Evolutionary conservation across 2,888 invertebrate species (phyloP).

Genomic region (Nemapogon koenigi): DNA sequence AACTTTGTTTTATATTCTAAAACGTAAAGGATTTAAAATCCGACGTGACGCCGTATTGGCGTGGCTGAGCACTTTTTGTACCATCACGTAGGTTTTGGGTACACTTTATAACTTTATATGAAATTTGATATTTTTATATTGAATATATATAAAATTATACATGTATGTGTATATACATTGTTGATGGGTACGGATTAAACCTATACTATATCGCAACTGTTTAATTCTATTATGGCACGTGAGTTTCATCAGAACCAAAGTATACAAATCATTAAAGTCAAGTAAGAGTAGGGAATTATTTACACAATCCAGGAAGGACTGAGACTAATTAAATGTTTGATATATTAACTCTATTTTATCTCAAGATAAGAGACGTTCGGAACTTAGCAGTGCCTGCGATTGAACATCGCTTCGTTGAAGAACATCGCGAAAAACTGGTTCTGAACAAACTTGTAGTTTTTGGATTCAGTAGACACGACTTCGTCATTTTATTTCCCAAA

Average conservation of each 20-base stretch:
- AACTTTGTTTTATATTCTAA: slow-evolving; percentile 58
- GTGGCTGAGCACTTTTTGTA: slow-evolving; percentile 54
- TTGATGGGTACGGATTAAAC: slow-evolving; percentile 61
- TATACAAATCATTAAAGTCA: slow-evolving; percentile 64
- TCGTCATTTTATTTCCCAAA: slow-evolving; percentile 26
- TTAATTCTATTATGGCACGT: slow-evolving; percentile 64
- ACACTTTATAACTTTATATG: slow-evolving; percentile 66
- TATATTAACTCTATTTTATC: slow-evolving; percentile 63
- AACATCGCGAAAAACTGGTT: too few relatives aligned
- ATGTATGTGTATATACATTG: slow-evolving; percentile 65
- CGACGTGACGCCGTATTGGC: slow-evolving; percentile 54
- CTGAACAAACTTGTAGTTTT: slow-evolving; percentile 42
- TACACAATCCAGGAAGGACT: slow-evolving; percentile 64
- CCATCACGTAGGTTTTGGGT: slow-evolving; percentile 66
- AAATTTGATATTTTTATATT: slow-evolving; percentile 66
- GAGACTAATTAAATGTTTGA: slow-evolving; percentile 65
- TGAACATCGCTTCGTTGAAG: too few relatives aligned
- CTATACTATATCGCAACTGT: slow-evolving; percentile 63
- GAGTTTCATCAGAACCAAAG: slow-evolving; percentile 64
- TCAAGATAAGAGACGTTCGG: too few relatives aligned
- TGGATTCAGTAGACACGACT: slow-evolving; percentile 13
- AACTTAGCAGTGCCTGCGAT: too few relatives aligned
- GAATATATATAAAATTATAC: slow-evolving; percentile 64
- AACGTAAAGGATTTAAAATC: slow-evolving; percentile 56
- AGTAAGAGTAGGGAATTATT: slow-evolving; percentile 64